Evolutionary conservation across 2,888 invertebrate species (phyloP), one percentile per base, ranked within the genome.

Genomic region (Himalopsyche kuldschensis): DNA sequence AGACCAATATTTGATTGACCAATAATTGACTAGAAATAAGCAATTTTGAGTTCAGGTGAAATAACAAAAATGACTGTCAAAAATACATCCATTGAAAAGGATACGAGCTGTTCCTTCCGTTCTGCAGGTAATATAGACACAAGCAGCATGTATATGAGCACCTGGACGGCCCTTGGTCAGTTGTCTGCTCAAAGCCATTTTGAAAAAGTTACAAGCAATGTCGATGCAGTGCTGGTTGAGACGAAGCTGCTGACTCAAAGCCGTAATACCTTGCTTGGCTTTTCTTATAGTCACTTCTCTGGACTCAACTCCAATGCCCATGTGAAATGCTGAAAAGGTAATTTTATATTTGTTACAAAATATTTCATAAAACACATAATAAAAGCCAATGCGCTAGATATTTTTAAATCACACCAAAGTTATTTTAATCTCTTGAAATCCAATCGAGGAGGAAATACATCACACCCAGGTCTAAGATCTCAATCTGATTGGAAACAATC

Each of bases 41-140:
- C n/a, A n/a, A n/a, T n/a, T n/a, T n/a, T n/a, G n/a, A n/a, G n/a
- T n/a, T n/a, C n/a, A n/a, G n/a, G n/a, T n/a, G n/a, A n/a, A n/a
- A n/a, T n/a, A n/a, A n/a, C n/a, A n/a, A n/a, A n/a, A n/a, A n/a
- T n/a, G n/a, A n/a, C n/a, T n/a, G n/a, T n/a, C n/a, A n/a, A n/a
- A n/a, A n/a, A n/a, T n/a, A n/a, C n/a, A n/a, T n/a, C n/a, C 84
- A 46, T 46, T 10, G 27, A 11, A 92, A 93, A 95, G 93, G 94
- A 94, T 96, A 97, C 97, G 98, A 87, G 97, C 95, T 84, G 98
- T 98, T 87, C 96, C 97, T 90, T 99, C 98, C 1, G 97, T 96
- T 86, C 99, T 93, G 88, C 99, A 99, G 0, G 98, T 98, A 89
- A 99, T 96, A 89, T 99, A 99, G 3, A 99, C 96, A 90, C 99